These are phyloP conservation scores for Austrofundulus limnaeus DNA, from an alignment of 2,113 vertebrate genomes.

Conservation along the genomic window DNA sequence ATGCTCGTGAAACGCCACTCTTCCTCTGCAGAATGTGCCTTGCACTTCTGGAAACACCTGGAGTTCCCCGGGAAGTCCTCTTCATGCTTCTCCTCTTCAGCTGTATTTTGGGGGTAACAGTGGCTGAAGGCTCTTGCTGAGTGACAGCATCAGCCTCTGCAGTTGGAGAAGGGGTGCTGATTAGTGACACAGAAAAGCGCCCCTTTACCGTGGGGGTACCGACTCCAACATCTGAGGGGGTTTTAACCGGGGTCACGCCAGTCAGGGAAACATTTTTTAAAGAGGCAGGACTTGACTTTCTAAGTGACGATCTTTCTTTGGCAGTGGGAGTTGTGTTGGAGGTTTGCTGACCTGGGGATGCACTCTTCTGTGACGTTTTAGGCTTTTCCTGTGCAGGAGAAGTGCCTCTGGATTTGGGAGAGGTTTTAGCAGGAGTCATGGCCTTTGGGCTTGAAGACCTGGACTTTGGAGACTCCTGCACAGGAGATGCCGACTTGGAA, in stretches of 20 bases:
- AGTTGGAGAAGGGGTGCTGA: constrained; percentile 68
- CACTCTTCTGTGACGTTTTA: constrained; percentile 10
- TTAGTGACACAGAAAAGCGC: constrained; percentile 81
- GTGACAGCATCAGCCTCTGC: neutral
- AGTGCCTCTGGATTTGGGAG: neutral
- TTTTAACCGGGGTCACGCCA: constrained; percentile 15
- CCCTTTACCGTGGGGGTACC: constrained; percentile 59
- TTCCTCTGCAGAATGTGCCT: constrained; percentile 73
- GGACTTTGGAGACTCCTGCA: constrained; percentile 4
- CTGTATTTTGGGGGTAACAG: constrained; percentile 40
- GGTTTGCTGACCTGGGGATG: neutral
- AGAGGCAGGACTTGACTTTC: neutral
- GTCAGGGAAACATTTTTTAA: neutral
- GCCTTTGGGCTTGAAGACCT: constrained; percentile 15
- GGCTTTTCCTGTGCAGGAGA: constrained; percentile 27
- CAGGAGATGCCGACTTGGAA: constrained; percentile 17
- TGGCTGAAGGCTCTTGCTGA: neutral
- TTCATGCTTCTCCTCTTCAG: constrained; percentile 64
- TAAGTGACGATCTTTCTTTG: neutral
- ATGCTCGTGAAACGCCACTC: constrained; percentile 84
- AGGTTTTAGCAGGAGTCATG: constrained; percentile 24
- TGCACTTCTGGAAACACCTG: constrained; percentile 63
- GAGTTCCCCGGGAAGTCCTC: constrained; percentile 46
- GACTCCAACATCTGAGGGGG: neutral
- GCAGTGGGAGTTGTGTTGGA: neutral